Percentiles rank a stretch among this genome's conserved stretches.
Evolutionary conservation across 2,113 vertebrate genomes (phyloP).

Genomic region (Anolis sagrei): DNA sequence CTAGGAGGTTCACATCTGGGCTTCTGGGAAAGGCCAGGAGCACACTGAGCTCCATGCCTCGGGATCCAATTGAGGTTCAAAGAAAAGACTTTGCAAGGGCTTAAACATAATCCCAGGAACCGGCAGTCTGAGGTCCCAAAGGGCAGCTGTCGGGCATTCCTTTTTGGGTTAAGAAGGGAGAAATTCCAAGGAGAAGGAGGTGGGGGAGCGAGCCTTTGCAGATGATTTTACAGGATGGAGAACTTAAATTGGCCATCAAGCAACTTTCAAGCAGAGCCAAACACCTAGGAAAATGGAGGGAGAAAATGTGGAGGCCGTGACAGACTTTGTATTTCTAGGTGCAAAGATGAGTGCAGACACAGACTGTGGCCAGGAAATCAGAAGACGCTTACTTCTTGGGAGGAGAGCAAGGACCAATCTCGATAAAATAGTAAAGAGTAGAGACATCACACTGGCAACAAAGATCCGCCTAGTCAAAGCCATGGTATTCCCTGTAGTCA

Average conservation of each 20-base stretch:
- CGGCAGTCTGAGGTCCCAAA: conserved; percentile 23
- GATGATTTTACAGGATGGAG: background rate
- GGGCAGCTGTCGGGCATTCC: conserved; percentile 16
- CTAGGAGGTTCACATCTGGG: background rate
- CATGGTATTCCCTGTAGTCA: too few species aligned
- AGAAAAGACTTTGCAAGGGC: conserved; percentile 8
- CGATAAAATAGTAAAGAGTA: too few species aligned
- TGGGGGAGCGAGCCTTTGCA: background rate
- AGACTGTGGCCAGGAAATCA: too few species aligned
- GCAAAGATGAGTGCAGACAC: too few species aligned
- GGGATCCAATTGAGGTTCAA: conserved; percentile 1
- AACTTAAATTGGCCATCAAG: background rate
- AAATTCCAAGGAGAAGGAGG: background rate
- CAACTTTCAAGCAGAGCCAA: background rate
- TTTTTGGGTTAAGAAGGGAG: background rate
- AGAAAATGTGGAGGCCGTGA: too few species aligned
- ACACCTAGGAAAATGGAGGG: too few species aligned
- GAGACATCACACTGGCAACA: too few species aligned
- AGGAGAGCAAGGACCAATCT: too few species aligned
- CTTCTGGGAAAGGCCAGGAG: conserved; percentile 17
- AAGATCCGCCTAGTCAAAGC: too few species aligned
- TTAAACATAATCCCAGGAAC: conserved; percentile 42
- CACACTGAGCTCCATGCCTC: background rate
- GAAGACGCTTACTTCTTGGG: too few species aligned
- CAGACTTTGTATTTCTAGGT: too few species aligned